Percentiles rank a stretch among this genome's conserved stretches.
These are phyloP conservation scores for Corythoichthys haematopterus DNA, from an alignment of 2,113 vertebrate species.

Conservation along the genomic window DNA sequence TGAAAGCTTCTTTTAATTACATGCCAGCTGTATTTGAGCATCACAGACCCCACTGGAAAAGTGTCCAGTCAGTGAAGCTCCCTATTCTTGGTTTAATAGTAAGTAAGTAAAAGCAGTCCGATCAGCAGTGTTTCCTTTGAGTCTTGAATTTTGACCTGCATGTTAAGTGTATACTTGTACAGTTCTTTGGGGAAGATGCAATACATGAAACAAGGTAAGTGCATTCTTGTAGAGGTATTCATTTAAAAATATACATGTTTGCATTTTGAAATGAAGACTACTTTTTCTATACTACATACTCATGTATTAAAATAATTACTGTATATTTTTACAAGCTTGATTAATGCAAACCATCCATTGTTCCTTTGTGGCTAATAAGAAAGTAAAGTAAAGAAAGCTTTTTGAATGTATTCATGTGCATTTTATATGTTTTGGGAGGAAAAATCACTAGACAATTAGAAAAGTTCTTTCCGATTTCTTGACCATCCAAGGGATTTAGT, in stretches of 20 bases:
- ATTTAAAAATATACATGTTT: background rate
- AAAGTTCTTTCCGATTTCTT: background rate
- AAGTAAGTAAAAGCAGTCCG: background rate
- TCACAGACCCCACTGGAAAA: conserved; percentile 22
- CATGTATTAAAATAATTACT: background rate
- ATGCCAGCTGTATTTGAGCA: conserved; percentile 34
- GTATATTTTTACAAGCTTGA: background rate
- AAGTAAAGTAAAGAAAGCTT: background rate
- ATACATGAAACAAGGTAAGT: background rate
- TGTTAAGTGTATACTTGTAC: background rate
- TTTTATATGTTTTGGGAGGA: background rate
- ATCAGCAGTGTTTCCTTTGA: background rate
- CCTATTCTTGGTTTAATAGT: conserved; percentile 14
- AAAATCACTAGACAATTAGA: background rate
- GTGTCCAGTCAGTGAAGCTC: conserved; percentile 11
- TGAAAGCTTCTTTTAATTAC: conserved; percentile 41
- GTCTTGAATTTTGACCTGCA: background rate
- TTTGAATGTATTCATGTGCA: background rate
- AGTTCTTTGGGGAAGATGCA: background rate
- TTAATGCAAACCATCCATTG: background rate
- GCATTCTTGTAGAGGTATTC: background rate
- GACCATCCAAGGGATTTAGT: background rate
- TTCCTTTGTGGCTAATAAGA: background rate
- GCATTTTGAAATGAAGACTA: background rate
- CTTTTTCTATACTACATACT: background rate